These are phyloP conservation scores for Cremastinae sp. DNA, from an alignment of 2,888 invertebrate species.

Conservation along the genomic window DNA sequence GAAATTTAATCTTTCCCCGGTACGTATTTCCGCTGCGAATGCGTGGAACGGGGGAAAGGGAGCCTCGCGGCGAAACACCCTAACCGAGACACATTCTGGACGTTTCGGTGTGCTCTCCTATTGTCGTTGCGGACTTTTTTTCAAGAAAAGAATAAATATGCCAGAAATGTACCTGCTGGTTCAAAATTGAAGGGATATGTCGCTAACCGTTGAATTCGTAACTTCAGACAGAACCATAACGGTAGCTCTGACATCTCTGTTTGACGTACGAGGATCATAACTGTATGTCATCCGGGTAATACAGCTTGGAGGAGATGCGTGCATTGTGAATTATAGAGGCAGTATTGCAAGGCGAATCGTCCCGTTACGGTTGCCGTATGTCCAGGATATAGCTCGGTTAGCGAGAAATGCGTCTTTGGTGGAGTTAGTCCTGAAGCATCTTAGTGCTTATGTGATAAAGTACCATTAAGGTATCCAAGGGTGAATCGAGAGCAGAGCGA, in stretches of 20 bases:
- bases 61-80: conserved; percentile 31
- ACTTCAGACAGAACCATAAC: too few relatives aligned
- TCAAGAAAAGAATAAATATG: conserved; percentile 16
- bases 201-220: too few relatives aligned
- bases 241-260: too few relatives aligned
- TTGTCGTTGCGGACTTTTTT: conserved; percentile 55
- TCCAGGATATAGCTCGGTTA: conserved; percentile 71
- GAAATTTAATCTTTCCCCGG: conserved; percentile 55
- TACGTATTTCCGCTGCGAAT: conserved; percentile 4
- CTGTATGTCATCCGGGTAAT: not conserved
- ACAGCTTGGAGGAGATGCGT: not conserved
- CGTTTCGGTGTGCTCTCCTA: conserved; percentile 55
- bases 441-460: conserved; percentile 75
- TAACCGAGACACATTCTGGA: conserved; percentile 34
- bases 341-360: conserved; percentile 65
- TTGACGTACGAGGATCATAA: not conserved
- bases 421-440: conserved; percentile 61
- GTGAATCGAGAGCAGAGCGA: conserved; percentile 57
- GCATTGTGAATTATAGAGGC: not conserved
- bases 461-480: conserved; percentile 69
- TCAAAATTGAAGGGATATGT: too few relatives aligned
- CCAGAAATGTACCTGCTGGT: too few relatives aligned
- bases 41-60: conserved; percentile 7
- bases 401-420: conserved; percentile 53
- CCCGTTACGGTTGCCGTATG: conserved; percentile 65